phyloP scores from a whole-genome alignment of 2,113 vertebrate species.

The Ictalurus punctatus region DNA sequence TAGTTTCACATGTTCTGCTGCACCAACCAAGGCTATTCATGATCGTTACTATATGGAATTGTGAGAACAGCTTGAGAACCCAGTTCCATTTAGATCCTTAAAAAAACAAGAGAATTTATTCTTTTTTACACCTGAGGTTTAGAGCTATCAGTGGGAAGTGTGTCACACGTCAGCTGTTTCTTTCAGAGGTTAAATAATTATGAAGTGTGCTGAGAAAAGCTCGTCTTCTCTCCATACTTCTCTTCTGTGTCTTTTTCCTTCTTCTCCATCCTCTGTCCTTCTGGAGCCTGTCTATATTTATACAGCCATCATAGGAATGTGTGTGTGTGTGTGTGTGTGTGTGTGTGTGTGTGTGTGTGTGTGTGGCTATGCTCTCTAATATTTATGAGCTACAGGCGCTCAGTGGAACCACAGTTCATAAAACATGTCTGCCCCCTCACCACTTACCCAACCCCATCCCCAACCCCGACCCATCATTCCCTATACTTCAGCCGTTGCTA shows the following conservation, averaged over 20 bases:
- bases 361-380: slow-evolving; percentile 40
- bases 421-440: slow-evolving; percentile 28
- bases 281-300: slow-evolving; percentile 47
- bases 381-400: slow-evolving; percentile 54
- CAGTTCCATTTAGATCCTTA: background rate
- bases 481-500: slow-evolving; percentile 43
- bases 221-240: background rate
- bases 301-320: slow-evolving; percentile 28
- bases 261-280: background rate
- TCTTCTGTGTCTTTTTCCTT: background rate
- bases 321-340: background rate
- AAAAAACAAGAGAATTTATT: background rate
- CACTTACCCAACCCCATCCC: background rate
- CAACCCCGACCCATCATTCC: background rate
- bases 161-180: slow-evolving; percentile 4
- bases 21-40: background rate
- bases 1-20: background rate
- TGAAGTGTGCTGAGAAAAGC: slow-evolving; percentile 31
- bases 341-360: slow-evolving; percentile 7
- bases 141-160: background rate
- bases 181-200: slow-evolving; percentile 4
- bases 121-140: background rate
- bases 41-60: background rate
- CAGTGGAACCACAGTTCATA: slow-evolving; percentile 45
- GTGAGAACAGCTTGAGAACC: background rate